These are phyloP conservation scores for Orthonyx spaldingii DNA, from an alignment of 2,113 vertebrate species.

Conservation along the genomic window DNA sequence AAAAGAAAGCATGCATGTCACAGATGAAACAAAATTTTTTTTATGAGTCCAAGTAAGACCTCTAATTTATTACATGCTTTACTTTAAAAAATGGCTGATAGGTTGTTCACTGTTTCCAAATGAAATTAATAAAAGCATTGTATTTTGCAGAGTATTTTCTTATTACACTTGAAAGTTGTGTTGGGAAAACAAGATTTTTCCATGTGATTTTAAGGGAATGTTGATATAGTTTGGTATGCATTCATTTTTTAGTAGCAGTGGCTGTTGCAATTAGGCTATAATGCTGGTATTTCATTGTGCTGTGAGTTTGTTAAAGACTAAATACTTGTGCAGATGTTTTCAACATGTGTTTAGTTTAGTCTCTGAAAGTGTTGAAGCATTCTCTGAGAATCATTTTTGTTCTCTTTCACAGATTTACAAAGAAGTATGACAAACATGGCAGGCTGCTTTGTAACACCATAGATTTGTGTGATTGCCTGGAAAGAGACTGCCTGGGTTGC, in stretches of 20 bases:
- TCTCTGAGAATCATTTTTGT: background rate
- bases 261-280: background rate
- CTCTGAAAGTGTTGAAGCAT: background rate
- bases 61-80: background rate
- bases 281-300: background rate
- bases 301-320: background rate
- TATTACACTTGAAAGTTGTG: background rate
- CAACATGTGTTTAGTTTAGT: background rate
- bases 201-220: background rate
- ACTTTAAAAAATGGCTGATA: background rate
- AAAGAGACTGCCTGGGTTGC: conserved; percentile 73
- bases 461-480: conserved; percentile 78
- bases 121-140: background rate
- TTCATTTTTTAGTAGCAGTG: background rate
- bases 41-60: conserved; percentile 70
- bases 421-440: conserved; percentile 70
- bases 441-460: conserved; percentile 54
- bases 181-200: background rate
- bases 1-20: conserved; percentile 70
- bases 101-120: background rate
- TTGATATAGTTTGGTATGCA: background rate
- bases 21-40: conserved; percentile 69
- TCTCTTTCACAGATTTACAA: conserved; percentile 40
- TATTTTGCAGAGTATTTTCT: background rate
- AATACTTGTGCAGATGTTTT: background rate